Evolutionary conservation across 2,797 vertebrate species (phyloP), one percentile per base, ranked within the genome.

Genomic region (Iguana delicatissima): DNA sequence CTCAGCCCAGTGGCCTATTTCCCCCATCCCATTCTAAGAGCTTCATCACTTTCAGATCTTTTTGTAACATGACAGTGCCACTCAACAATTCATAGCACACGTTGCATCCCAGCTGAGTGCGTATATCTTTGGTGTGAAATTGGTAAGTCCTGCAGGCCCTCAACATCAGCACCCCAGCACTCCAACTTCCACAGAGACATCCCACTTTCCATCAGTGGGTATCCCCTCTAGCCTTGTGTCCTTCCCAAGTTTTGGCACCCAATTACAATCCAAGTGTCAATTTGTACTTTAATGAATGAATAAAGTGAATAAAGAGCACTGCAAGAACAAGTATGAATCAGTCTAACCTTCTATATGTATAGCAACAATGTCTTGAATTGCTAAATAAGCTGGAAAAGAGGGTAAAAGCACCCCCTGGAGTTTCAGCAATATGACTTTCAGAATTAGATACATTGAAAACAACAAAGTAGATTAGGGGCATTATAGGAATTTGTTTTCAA

Each of bases 391-490:
- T 50, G 77, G 59, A 69, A 81, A 16, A 0, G 42, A 73, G 42
- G 14, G 24, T 42, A 52, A n/a, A 76, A 64, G 26, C 22, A 72
- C 26, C 46, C 26, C 14, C 0, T 0, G 0, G 42, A 86, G 62
- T 86, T 55, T 86, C 38, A 72, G 84, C 38, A 20, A n/a, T 50
- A 80, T 67, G 0, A 0, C 1, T 26, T 74, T 69, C 13, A 8
- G 59, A 79, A 57, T n/a, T 52, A 20, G 14, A 1, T 9, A 81
- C 62, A 67, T 13, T 1, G 13, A n/a, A 42, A 86, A 84, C 82
- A 1, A 18, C 73, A 69, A 32, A 91, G 20, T 24, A 79, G 46
- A 55, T 4, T 87, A 86, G 50, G 5, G 80, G 26, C 73, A 92
- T 73, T 92, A 83, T 35, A 2, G 46, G 20, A 18, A 26, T n/a